These are phyloP conservation scores for Beris chalybata DNA, from an alignment of 2,888 invertebrate species.

Conservation along the genomic window DNA sequence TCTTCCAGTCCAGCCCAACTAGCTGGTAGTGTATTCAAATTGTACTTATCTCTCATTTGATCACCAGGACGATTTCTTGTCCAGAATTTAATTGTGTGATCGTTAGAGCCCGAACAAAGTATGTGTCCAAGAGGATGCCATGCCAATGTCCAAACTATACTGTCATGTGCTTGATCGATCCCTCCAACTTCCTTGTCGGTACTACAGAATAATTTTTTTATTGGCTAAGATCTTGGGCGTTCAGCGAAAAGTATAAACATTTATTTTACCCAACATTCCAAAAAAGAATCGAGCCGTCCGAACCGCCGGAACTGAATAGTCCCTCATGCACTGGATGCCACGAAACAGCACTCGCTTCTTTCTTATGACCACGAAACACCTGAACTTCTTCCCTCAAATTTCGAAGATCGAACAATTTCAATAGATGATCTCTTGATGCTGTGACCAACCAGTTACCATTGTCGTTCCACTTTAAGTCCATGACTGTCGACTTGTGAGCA, in stretches of 20 bases:
- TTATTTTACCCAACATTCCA: slow-evolving; percentile 91
- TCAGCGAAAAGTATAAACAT: too few species aligned
- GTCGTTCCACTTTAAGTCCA: slow-evolving; percentile 98
- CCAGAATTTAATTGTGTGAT: slow-evolving; percentile 99
- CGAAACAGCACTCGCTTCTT: slow-evolving; percentile 94
- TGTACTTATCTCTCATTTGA: slow-evolving; percentile 96
- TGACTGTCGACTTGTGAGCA: slow-evolving; percentile 98
- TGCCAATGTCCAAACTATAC: slow-evolving; percentile 97
- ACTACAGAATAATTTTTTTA: slow-evolving; percentile 53
- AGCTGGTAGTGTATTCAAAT: slow-evolving; percentile 87
- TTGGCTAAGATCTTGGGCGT: background rate
- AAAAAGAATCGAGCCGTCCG: slow-evolving; percentile 97
- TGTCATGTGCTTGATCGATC: slow-evolving; percentile 98
- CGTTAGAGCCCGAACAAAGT: slow-evolving; percentile 98
- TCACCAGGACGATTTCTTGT: slow-evolving; percentile 98
- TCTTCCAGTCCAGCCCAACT: slow-evolving; percentile 74
- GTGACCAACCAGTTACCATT: slow-evolving; percentile 99
- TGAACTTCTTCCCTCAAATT: slow-evolving; percentile 95
- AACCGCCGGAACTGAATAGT: slow-evolving; percentile 96
- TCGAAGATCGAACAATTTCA: slow-evolving; percentile 96
- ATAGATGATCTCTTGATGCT: slow-evolving; percentile 95
- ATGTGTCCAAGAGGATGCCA: slow-evolving; percentile 99
- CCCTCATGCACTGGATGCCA: slow-evolving; percentile 99
- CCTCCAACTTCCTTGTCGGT: slow-evolving; percentile 98
- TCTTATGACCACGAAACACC: slow-evolving; percentile 98